Conservation (phyloP, 2,113 vertebrate genomes). For the Heliornis fulica region DNA sequence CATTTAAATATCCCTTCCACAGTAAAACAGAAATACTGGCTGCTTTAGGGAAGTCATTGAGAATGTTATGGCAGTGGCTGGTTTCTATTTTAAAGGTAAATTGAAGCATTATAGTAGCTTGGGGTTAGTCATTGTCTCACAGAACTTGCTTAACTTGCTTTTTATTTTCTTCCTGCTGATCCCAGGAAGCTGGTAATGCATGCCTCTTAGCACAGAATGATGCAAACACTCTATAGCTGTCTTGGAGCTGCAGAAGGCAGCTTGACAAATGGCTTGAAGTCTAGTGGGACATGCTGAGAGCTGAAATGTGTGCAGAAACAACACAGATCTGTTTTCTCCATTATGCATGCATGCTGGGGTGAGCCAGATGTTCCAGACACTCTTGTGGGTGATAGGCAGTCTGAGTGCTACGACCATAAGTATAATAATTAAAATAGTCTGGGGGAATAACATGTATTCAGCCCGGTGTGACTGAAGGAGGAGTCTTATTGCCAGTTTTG, state of each 20-base stretch:
- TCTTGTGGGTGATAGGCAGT: background rate
- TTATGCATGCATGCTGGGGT: background rate
- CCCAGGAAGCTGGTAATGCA: background rate
- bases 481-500: background rate
- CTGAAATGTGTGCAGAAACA: background rate
- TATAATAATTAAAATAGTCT: background rate
- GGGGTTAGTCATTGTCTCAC: background rate
- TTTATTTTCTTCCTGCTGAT: background rate
- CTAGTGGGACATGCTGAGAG: background rate
- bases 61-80: background rate
- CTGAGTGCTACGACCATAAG: background rate
- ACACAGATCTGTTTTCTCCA: background rate
- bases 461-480: background rate
- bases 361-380: constrained; percentile 27
- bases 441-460: background rate
- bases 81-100: background rate
- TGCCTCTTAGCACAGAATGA: background rate
- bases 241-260: constrained; percentile 28
- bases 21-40: background rate
- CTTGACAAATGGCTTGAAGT: background rate
- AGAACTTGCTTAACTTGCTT: background rate
- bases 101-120: background rate
- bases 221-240: background rate
- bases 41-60: background rate
- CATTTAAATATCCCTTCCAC: background rate